A percentile compares a stretch with the other conserved stretches of the same genome.
These are phyloP conservation scores for Allobates femoralis DNA, from an alignment of 2,797 vertebrate genomes.

Conservation along the genomic window DNA sequence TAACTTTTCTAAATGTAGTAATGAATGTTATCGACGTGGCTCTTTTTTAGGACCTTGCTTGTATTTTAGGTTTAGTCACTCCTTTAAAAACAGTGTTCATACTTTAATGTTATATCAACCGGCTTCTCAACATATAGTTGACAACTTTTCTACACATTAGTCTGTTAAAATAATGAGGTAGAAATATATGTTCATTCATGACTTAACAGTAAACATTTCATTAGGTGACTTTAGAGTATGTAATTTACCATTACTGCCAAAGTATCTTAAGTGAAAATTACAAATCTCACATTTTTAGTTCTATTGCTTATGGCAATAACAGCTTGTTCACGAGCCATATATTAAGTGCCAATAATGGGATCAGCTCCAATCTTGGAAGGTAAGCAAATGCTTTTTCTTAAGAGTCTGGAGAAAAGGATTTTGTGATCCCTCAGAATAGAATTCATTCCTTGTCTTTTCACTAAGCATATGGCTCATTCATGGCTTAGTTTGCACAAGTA, in stretches of 20 bases:
- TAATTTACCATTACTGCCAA: not conserved
- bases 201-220: not conserved
- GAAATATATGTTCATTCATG: not conserved
- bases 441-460: no score
- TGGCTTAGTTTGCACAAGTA: not conserved
- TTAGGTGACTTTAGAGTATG: not conserved
- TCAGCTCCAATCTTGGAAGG: not conserved
- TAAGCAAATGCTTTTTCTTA: constrained; percentile 1
- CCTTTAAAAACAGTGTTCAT: not conserved
- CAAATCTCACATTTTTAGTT: not conserved
- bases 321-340: not conserved
- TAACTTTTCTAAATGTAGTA: not conserved
- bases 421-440: not conserved
- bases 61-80: not conserved
- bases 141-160: not conserved
- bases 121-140: not conserved
- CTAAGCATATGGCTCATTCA: not conserved
- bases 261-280: not conserved
- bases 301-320: not conserved
- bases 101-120: not conserved
- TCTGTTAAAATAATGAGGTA: not conserved
- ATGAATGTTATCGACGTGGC: not conserved
- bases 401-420: not conserved
- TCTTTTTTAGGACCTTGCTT: not conserved
- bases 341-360: not conserved